Evolutionary conservation across 2,113 vertebrate genomes (phyloP).

Genomic region (Pleuronectes platessa): DNA sequence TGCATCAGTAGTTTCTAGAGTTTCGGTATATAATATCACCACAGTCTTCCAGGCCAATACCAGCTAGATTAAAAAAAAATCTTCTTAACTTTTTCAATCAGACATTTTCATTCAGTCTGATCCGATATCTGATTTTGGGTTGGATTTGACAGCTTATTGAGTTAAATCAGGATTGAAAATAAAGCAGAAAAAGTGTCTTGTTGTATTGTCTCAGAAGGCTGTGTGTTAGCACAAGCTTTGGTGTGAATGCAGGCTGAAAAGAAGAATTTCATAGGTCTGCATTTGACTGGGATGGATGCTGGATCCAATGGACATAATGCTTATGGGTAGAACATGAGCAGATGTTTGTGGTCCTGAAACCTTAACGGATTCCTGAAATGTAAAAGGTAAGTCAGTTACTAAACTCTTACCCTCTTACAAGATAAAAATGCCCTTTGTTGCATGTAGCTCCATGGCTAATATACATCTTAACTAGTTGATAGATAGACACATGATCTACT

Average conservation of each 20-base stretch:
- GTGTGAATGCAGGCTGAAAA: slow-evolving; percentile 65
- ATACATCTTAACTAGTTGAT: slow-evolving; percentile 15
- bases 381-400: slow-evolving; percentile 65
- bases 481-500: slow-evolving; percentile 45
- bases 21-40: slow-evolving; percentile 43
- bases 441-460: slow-evolving; percentile 36
- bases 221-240: slow-evolving; percentile 54
- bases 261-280: slow-evolving; percentile 73
- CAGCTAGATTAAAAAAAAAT: background rate
- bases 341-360: slow-evolving; percentile 54
- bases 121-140: slow-evolving; percentile 1
- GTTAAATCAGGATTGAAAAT: background rate
- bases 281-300: slow-evolving; percentile 59
- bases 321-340: slow-evolving; percentile 65
- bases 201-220: slow-evolving; percentile 67
- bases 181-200: background rate
- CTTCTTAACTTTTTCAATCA: slow-evolving; percentile 7
- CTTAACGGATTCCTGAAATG: slow-evolving; percentile 65
- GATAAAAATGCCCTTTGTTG: slow-evolving; percentile 28
- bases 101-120: background rate
- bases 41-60: slow-evolving; percentile 74
- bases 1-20: slow-evolving; percentile 40
- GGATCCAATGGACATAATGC: slow-evolving; percentile 67
- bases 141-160: background rate
- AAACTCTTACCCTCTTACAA: slow-evolving; percentile 56